A percentile compares a stretch with the other conserved stretches of the same genome.
Conservation (phyloP, 2,113 vertebrate species). For the Oncorhynchus gorbuscha region DNA sequence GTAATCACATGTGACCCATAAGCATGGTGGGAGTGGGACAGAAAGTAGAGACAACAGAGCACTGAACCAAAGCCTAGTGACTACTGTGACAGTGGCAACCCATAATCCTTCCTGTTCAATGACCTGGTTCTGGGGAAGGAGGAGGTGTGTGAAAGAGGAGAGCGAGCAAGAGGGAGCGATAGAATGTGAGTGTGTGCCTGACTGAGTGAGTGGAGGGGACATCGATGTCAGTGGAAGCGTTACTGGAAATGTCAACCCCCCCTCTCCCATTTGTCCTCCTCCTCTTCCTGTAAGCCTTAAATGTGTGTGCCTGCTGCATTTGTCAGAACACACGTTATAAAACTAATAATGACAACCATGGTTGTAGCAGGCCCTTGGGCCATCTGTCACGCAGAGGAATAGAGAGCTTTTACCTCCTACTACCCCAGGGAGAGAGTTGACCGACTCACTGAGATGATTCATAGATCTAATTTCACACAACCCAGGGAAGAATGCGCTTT, state of each 20-base stretch:
- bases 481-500: neutral
- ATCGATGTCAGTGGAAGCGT: neutral
- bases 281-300: neutral
- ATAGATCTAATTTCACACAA: neutral
- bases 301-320: neutral
- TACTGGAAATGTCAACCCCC: neutral
- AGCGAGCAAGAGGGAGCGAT: neutral
- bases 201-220: neutral
- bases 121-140: constrained; percentile 6
- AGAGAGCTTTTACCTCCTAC: constrained; percentile 2
- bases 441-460: neutral
- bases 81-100: neutral
- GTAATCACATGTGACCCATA: constrained; percentile 12
- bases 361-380: constrained; percentile 24
- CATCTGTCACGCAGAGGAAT: constrained; percentile 22
- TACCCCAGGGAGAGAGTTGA: neutral
- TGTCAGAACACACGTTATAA: constrained; percentile 18
- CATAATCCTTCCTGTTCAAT: constrained; percentile 18
- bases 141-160: neutral
- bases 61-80: constrained; percentile 1
- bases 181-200: neutral
- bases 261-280: neutral
- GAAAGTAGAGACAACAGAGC: neutral
- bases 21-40: neutral
- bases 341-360: constrained; percentile 28